These are phyloP conservation scores for Mesoclemmys tuberculata DNA, from an alignment of 2,113 vertebrate genomes.

Conservation along the genomic window DNA sequence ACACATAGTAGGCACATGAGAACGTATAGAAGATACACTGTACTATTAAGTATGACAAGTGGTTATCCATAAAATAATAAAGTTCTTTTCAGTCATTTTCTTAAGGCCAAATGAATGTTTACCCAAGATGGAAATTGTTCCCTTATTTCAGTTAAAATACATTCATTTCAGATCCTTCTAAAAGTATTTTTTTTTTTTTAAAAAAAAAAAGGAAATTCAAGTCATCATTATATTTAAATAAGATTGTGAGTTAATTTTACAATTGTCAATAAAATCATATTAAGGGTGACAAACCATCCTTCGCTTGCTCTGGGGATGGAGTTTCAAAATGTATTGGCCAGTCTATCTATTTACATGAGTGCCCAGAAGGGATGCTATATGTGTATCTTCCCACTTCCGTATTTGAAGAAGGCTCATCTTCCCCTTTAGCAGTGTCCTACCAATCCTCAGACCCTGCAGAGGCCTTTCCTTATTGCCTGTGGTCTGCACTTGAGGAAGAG, in stretches of 20 bases:
- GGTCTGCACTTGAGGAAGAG: not conserved
- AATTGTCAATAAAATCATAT: not conserved
- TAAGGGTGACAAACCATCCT: not conserved
- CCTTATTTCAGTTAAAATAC: not conserved
- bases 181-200: not conserved
- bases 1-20: not conserved
- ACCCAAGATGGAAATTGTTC: not conserved
- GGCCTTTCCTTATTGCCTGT: not conserved
- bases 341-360: not conserved
- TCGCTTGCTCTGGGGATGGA: not conserved
- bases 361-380: not conserved
- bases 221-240: not conserved
- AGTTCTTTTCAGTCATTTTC: not conserved
- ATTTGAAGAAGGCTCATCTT: not conserved
- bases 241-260: not conserved
- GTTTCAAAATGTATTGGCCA: not conserved
- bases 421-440: no score
- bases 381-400: not conserved
- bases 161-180: not conserved
- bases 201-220: not conserved
- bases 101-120: not conserved
- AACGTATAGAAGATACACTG: not conserved
- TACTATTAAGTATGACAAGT: not conserved
- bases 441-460: not conserved
- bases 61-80: not conserved